Percentiles rank a stretch among this genome's conserved stretches.
Evolutionary conservation across 2,113 vertebrate genomes (phyloP).

Genomic region (Podocnemis expansa): DNA sequence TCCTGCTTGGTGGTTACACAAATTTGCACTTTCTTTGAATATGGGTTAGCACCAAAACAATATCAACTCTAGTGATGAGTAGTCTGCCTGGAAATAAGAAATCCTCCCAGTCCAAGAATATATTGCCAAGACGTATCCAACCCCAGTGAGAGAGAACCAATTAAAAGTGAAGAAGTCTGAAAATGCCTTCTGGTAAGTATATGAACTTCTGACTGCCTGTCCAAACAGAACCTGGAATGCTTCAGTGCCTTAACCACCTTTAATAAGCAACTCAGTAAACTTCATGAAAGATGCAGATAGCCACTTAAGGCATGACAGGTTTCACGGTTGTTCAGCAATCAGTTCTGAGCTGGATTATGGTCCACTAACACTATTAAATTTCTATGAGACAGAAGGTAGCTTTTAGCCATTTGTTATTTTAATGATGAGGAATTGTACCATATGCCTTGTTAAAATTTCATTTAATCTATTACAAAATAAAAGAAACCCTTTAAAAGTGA

Average conservation of each 20-base stretch:
- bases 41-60: not conserved
- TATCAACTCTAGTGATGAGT: not conserved
- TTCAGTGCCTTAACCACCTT: conserved; percentile 29
- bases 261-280: conserved; percentile 70
- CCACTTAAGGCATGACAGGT: conserved; percentile 54
- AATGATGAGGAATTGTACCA: conserved; percentile 76
- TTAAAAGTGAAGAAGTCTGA: conserved; percentile 43
- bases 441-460: conserved; percentile 81
- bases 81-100: conserved; percentile 1
- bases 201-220: conserved; percentile 31
- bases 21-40: not conserved
- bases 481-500: conserved; percentile 75
- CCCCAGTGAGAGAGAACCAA: conserved; percentile 31
- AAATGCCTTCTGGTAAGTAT: conserved; percentile 22
- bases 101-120: not conserved
- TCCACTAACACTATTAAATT: conserved; percentile 73
- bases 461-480: conserved; percentile 76
- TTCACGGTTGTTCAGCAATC: conserved; percentile 63
- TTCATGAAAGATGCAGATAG: conserved; percentile 54
- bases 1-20: not conserved
- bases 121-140: not conserved
- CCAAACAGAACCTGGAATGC: conserved; percentile 46
- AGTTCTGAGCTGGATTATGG: conserved; percentile 78
- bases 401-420: conserved; percentile 81
- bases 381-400: conserved; percentile 76